These are phyloP conservation scores for Ectropis crepuscularia DNA, from an alignment of 2,888 invertebrate species.

Conservation along the genomic window DNA sequence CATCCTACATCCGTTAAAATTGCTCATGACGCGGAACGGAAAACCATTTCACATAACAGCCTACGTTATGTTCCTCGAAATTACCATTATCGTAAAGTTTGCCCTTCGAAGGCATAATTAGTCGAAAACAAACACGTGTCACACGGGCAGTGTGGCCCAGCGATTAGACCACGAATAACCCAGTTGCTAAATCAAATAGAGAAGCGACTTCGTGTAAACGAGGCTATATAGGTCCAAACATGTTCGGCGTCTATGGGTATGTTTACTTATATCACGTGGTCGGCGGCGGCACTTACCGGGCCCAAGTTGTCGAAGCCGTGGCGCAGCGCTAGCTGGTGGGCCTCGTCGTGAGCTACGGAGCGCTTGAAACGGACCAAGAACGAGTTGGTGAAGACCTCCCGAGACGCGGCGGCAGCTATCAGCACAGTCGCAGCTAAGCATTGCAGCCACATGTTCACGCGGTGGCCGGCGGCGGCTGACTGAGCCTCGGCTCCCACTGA, in stretches of 20 bases:
- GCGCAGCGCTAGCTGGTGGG: slow-evolving; percentile 91
- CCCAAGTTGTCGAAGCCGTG: slow-evolving; percentile 98
- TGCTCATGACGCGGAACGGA: slow-evolving; percentile 16
- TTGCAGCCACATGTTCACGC: slow-evolving; percentile 78
- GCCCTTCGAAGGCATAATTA: slow-evolving; percentile 11
- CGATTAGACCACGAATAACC: slow-evolving; percentile 40
- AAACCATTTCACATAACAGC: slow-evolving; percentile 15
- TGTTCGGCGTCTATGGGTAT: slow-evolving; percentile 54
- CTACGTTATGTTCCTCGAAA: slow-evolving; percentile 11
- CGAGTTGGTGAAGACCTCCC: slow-evolving; percentile 96
- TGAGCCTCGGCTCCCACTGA: slow-evolving; percentile 69
- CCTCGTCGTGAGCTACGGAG: slow-evolving; percentile 90
- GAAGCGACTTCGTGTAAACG: not conserved
- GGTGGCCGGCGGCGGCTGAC: slow-evolving; percentile 77
- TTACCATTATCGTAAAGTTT: slow-evolving; percentile 19
- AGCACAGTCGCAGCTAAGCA: slow-evolving; percentile 75
- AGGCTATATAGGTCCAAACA: slow-evolving; percentile 44
- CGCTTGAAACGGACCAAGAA: slow-evolving; percentile 96
- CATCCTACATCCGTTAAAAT: slow-evolving; percentile 7
- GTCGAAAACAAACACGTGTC: slow-evolving; percentile 3
- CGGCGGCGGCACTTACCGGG: slow-evolving; percentile 89
- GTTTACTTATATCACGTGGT: slow-evolving; percentile 81
- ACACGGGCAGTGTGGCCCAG: not conserved
- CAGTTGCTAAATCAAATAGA: slow-evolving; percentile 14
- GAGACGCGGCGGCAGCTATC: slow-evolving; percentile 70